phyloP scores from a whole-genome alignment of 2,113 vertebrate genomes.

The Uria aalge region DNA sequence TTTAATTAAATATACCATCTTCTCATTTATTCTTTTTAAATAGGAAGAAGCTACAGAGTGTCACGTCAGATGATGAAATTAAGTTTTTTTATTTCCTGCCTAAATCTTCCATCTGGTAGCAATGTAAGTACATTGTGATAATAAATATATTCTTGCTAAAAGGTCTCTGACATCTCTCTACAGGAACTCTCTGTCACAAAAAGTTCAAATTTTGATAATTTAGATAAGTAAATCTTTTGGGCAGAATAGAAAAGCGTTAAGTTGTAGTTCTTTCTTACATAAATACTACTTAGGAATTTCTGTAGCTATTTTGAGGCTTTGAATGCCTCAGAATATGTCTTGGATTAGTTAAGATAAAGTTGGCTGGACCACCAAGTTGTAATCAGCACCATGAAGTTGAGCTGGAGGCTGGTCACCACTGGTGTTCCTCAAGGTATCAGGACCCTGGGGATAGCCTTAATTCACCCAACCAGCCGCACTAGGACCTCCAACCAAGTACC shows the following conservation, averaged over 20 bases:
- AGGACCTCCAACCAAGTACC: neutral
- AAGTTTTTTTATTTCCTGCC: neutral
- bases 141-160: neutral
- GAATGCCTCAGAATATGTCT: neutral
- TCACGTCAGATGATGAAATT: neutral
- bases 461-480: neutral
- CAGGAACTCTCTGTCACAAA: neutral
- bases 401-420: neutral
- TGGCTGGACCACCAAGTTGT: neutral
- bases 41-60: neutral
- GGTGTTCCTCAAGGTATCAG: no score
- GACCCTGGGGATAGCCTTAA: neutral
- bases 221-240: neutral
- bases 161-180: neutral
- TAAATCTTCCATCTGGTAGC: neutral
- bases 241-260: neutral
- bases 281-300: neutral
- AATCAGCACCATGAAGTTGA: neutral
- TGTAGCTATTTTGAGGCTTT: neutral
- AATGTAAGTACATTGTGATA: neutral
- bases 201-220: slow-evolving; percentile 27
- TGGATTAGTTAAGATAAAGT: neutral
- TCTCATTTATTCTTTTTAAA: neutral
- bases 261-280: neutral
- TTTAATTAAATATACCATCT: neutral